These are phyloP conservation scores for Dasysyrphus albostriatus DNA, from an alignment of 2,888 invertebrate genomes.

Conservation along the genomic window DNA sequence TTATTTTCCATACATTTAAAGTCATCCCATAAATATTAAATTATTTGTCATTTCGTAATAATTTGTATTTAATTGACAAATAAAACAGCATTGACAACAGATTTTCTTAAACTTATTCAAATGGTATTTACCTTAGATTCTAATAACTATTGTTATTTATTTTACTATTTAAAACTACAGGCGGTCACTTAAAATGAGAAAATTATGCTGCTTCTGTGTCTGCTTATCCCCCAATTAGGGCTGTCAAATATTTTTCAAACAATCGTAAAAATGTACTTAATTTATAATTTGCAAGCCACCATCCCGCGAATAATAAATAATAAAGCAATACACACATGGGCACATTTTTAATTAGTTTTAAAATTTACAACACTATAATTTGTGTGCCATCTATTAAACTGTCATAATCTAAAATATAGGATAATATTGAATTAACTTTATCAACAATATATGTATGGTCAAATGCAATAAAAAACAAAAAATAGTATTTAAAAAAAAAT, in stretches of 20 bases:
- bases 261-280: not conserved
- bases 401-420: constrained; percentile 28
- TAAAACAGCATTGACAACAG: not conserved
- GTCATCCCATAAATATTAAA: not conserved
- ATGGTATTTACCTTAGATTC: not conserved
- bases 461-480: constrained; percentile 43
- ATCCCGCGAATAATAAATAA: constrained; percentile 19
- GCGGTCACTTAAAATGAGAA: not conserved
- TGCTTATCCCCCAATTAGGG: not conserved
- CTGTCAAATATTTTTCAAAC: not conserved
- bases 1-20: not conserved
- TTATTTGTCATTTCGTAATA: not conserved
- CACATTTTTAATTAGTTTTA: constrained; percentile 31
- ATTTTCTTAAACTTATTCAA: not conserved
- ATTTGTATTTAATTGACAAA: not conserved
- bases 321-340: not conserved
- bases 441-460: constrained; percentile 42
- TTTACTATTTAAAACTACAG: not conserved
- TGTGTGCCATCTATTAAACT: constrained; percentile 37
- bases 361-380: constrained; percentile 23
- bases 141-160: not conserved
- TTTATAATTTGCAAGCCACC: constrained; percentile 65
- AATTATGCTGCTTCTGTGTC: not conserved
- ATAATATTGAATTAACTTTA: constrained; percentile 29
- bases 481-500: constrained; percentile 25